phyloP scores from a whole-genome alignment of 2,797 vertebrate species.

The Myiotriccus ornatus region DNA sequence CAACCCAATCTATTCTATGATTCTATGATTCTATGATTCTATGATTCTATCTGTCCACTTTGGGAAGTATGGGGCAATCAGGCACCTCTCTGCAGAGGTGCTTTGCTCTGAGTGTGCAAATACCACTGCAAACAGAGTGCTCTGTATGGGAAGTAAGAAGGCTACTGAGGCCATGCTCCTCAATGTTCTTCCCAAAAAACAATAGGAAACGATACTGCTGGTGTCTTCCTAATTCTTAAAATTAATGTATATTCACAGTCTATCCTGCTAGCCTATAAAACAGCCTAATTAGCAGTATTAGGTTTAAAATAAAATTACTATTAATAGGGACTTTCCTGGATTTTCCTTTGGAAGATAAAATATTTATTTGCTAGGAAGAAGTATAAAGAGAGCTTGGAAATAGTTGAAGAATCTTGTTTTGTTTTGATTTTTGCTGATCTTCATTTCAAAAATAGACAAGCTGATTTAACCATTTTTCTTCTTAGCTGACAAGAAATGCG shows the following conservation, averaged over 20 bases:
- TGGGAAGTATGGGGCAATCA: not conserved
- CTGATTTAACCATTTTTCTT: constrained; percentile 49
- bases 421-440: constrained; percentile 39
- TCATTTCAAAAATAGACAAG: constrained; percentile 44
- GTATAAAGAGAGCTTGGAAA: constrained; percentile 23
- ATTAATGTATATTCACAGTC: not conserved
- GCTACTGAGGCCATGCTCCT: accelerated
- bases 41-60: not conserved
- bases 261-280: not conserved
- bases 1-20: too few species aligned
- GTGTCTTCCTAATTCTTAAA: not conserved
- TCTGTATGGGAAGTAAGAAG: not conserved
- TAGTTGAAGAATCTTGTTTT: constrained; percentile 10
- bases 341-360: not conserved
- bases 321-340: not conserved
- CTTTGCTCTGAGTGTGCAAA: not conserved
- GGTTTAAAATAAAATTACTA: not conserved
- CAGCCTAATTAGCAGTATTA: not conserved
- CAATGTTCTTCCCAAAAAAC: not conserved
- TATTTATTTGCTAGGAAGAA: not conserved
- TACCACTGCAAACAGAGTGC: not conserved
- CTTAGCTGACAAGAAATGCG: constrained; percentile 13
- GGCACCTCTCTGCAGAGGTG: not conserved
- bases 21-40: too few species aligned
- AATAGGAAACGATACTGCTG: not conserved